A percentile compares a stretch with the other conserved stretches of the same genome.
These are phyloP conservation scores for Hymenochirus boettgeri DNA, from an alignment of 2,113 vertebrate genomes.

Conservation along the genomic window DNA sequence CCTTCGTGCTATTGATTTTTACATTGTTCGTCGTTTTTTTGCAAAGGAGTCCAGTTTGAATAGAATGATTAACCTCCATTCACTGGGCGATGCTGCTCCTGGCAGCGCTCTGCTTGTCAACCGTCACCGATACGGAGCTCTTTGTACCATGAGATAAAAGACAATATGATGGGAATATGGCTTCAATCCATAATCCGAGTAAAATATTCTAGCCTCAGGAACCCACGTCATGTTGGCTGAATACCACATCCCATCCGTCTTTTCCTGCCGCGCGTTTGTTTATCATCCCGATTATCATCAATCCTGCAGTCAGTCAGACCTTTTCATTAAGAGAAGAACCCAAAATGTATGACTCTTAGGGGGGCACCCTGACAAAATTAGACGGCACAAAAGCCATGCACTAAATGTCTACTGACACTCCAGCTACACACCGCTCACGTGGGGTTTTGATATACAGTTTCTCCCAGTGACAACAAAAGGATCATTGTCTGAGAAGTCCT, in stretches of 20 bases:
- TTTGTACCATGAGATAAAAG: slow-evolving; percentile 1
- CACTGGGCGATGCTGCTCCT: neutral
- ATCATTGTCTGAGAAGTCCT: slow-evolving; percentile 15
- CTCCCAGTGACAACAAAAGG: neutral
- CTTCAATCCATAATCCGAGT: neutral
- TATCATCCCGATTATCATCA: too few relatives aligned
- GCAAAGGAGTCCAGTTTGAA: neutral
- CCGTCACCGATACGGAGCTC: neutral
- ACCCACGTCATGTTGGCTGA: neutral
- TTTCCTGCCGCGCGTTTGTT: slow-evolving; percentile 20
- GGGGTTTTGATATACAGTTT: slow-evolving; percentile 14
- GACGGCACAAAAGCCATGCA: neutral
- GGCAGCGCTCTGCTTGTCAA: neutral
- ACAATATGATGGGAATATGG: slow-evolving; percentile 8
- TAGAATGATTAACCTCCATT: neutral
- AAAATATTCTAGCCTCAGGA: slow-evolving; percentile 3
- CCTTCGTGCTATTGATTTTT: neutral
- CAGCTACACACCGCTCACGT: slow-evolving; percentile 9
- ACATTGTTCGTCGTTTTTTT: too few relatives aligned
- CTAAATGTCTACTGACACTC: slow-evolving; percentile 9
- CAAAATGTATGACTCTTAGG: slow-evolving; percentile 29
- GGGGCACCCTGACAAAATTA: slow-evolving; percentile 4
- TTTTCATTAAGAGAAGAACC: slow-evolving; percentile 18
- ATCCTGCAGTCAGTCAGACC: slow-evolving; percentile 15
- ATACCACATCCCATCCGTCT: slow-evolving; percentile 34